Evolutionary conservation across 2,888 invertebrate species (phyloP), one percentile per base, ranked within the genome.

Genomic region (Plebejus argus): DNA sequence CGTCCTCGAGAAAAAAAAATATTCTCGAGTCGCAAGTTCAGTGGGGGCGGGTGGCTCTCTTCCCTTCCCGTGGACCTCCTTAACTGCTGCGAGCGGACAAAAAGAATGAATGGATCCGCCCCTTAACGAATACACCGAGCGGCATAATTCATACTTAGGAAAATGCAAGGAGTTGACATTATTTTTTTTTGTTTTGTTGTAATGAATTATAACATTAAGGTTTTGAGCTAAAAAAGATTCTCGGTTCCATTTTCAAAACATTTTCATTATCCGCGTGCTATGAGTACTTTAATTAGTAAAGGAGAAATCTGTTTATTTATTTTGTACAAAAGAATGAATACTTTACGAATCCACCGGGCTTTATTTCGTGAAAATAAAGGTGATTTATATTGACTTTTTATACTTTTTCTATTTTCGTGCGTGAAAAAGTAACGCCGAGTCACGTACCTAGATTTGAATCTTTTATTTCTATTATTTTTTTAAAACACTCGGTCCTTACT

Each of bases 61-160:
- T 81, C 86, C 84, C 87, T 86, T 85, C 85, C 89, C 84, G 86
- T 87, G 89, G 90, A 90, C 91, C 93, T 92, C 93, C 93, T 93
- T 94, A 92, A 92, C 91, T 91, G 92, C 88, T 90, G 85, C 84
- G 85, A 89, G 88, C 92, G 93, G 92, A 93, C 94, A 93, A 94
- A 94, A 94, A 93, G 93, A 94, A 93, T 93, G 93, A 93, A 94
- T 93, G 89, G 92, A 93, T 92, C 92, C 92, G 92, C 93, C 93
- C 92, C 94, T 91, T 93, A 93, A 91, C 93, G 93, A 93, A 92
- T 92, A 93, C 92, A 93, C 93, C 93, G 93, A 93, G 89, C 93
- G 93, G 92, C 91, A 93, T 94, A 94, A 94, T 94, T 94, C 91
- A 92, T 93, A 93, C 93, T 93, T 93, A 93, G 91, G 89, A 91